Conservation (phyloP, 2,797 vertebrate genomes). For the Sebastes matsubarae region DNA sequence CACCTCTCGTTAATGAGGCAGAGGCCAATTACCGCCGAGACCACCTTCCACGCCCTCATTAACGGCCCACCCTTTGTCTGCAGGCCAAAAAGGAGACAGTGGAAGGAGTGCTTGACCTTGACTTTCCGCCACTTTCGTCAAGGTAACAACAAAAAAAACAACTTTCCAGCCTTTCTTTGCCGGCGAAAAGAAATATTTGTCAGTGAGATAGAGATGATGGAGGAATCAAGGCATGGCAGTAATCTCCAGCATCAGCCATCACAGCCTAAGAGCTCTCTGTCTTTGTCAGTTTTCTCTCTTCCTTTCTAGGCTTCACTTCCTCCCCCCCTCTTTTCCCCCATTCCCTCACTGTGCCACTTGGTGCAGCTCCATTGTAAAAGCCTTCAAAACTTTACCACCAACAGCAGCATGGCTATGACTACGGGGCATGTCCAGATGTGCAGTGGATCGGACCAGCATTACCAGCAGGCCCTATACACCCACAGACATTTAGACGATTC, state of each 20-base stretch:
- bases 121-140: constrained; percentile 6
- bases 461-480: constrained; percentile 26
- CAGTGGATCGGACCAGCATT: constrained; percentile 3
- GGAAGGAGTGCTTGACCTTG: constrained; percentile 44
- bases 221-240: constrained; percentile 25
- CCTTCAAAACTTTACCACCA: constrained; percentile 15
- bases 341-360: background rate
- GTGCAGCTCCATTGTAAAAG: constrained; percentile 24
- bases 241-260: constrained; percentile 42
- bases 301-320: background rate
- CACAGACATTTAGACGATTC: constrained; percentile 33
- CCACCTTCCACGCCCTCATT: constrained; percentile 39
- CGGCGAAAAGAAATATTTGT: constrained; percentile 30
- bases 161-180: background rate
- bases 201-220: constrained; percentile 50
- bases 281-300: constrained; percentile 18
- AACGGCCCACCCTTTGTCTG: constrained; percentile 41
- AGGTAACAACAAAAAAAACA: background rate
- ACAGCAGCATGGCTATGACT: constrained; percentile 16
- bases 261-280: constrained; percentile 21
- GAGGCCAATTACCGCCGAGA: constrained; percentile 49
- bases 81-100: constrained; percentile 26
- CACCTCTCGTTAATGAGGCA: constrained; percentile 63
- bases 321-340: background rate
- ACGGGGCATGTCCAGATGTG: constrained; percentile 47